phyloP scores from a whole-genome alignment of 2,888 invertebrate genomes.

The Dicranocentrus wangi region DNA sequence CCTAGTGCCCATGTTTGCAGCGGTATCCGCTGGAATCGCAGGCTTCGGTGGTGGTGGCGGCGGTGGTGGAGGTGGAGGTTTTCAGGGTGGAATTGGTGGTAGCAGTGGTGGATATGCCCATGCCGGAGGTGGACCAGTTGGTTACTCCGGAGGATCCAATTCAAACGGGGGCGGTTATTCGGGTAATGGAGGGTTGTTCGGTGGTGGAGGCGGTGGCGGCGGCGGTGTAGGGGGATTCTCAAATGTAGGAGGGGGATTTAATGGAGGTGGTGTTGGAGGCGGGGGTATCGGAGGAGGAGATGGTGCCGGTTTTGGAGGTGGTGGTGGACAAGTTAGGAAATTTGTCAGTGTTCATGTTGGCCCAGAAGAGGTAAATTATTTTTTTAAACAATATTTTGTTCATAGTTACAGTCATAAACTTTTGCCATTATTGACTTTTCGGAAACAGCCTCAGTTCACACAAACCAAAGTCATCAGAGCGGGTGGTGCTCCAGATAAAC shows the following conservation, averaged over 20 bases:
- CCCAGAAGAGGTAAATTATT: slow-evolving; percentile 30
- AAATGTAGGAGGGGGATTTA: neutral
- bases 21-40: slow-evolving; percentile 33
- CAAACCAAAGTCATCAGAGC: slow-evolving; percentile 53
- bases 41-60: slow-evolving; percentile 23
- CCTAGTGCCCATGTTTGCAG: slow-evolving; percentile 30
- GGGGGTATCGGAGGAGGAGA: slow-evolving; percentile 29
- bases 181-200: neutral
- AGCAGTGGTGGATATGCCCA: slow-evolving; percentile 34
- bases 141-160: neutral
- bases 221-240: slow-evolving; percentile 40
- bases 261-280: slow-evolving; percentile 24
- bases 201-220: no score
- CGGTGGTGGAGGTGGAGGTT: slow-evolving; percentile 32
- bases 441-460: slow-evolving; percentile 36
- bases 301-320: slow-evolving; percentile 35
- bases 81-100: slow-evolving; percentile 12
- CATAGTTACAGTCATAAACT: no score
- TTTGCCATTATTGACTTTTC: no score
- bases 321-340: slow-evolving; percentile 41
- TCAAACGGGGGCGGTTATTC: neutral
- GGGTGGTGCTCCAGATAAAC: slow-evolving; percentile 52
- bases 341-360: slow-evolving; percentile 40
- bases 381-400: neutral
- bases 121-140: neutral